Evolutionary conservation across 2,797 vertebrate genomes (phyloP), one percentile per base, ranked within the genome.

Genomic region (Tapera naevia): DNA sequence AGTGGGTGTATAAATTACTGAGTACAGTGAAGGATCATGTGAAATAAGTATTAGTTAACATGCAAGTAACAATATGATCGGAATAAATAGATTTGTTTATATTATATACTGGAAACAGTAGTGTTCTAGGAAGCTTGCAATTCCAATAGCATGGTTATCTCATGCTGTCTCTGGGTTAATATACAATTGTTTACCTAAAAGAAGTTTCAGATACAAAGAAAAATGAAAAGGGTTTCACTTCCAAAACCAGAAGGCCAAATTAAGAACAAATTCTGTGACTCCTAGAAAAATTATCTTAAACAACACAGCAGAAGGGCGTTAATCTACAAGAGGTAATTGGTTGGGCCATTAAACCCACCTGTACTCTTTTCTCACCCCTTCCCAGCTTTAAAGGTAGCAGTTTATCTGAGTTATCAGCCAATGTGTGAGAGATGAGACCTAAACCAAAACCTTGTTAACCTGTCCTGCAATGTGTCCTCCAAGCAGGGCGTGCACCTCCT

Each of bases 351-450:
- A 75, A 24, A 97, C 67, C n/a, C 48, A 79, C 57, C 50, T 56
- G 30, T 67, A 58, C 46, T 93, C 94, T 91, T 87, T 72, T 37
- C 33, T 89, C 17, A 30, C 75, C 25, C 45, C 82, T 24, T 21
- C 39, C 62, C 46, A 72, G 93, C 92, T 86, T 84, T 96, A 96
- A 95, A 94, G 92, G 32, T 65, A 78, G 75, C 90, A 93, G 80
- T 96, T 97, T 93, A 79, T 97, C 95, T 97, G 91, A 84, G 92
- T 97, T 97, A 97, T 88, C 88, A 95, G 84, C 83, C 83, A 88
- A 45, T 86, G 79, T 4, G 28, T 95, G 93, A 94, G 57, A 74
- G 91, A 86, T 69, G 61, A 84, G 88, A 96, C 73, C 54, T 82
- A 51, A 97, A 96, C 74, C 94, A 92, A 96, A 93, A 86, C 86